Base-by-base conservation (phyloP, 2,797 vertebrate species). In the Sebastiscus albofasciatus region DNA sequence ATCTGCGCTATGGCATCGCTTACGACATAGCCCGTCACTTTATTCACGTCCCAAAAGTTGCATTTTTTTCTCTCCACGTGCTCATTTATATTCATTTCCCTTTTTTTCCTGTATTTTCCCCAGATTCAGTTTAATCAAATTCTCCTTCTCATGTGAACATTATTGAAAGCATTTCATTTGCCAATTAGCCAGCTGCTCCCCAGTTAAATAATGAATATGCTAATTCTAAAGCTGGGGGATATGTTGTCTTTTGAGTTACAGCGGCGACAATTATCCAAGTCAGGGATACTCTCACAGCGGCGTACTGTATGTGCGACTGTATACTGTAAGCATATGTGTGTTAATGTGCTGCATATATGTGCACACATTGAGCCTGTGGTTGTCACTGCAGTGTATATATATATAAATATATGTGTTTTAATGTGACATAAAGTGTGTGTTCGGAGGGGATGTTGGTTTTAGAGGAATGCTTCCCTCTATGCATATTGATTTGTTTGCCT, bases 131-230 rank as follows among this genome's bases (percentile, higher is more conserved):
- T 93, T 91, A 93, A 93, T 94, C 88, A 92, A 93, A 92, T 92
- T 90, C 89, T 24, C 75, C 90, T 93, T 91, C 90, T 91, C 84
- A 64, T 91, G 88, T 93, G 92, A 93, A 91, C 87, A 91, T 93
- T 92, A 93, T 93, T 93, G 90, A 91, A 93, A 90, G 90, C 89
- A 89, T 93, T 94, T 93, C 89, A 93, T 94, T 93, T 91, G 89
- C 91, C 92, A 94, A 93, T 94, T 94, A 94, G 92, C 93, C 93
- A 94, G 89, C 92, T 94, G 93, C 87, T 94, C 89, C 90, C 81
- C 80, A 83, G 90, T 93, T 94, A 91, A 94, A 93, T 94, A 89
- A 94, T 94, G 92, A 95, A 94, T 92, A 93, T 94, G 93, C 90
- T 92, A 93, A 95, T 94, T 90, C 74, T 55, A 89, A 93, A 93